phyloP scores from a whole-genome alignment of 2,113 vertebrate genomes.

The Mandrillus leucophaeus region DNA sequence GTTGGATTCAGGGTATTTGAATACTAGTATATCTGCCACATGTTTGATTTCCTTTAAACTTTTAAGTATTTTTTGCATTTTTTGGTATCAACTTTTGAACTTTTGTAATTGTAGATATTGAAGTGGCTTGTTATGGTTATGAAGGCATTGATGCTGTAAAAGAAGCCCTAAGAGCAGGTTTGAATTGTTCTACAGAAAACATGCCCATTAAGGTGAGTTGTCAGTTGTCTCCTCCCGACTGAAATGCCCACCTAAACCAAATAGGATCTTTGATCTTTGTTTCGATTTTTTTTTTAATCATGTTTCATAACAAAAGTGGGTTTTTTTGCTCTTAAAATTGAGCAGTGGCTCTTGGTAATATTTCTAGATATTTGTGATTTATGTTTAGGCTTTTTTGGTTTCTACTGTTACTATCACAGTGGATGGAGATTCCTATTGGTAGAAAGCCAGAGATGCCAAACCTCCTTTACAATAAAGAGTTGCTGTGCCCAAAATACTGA shows the following conservation, averaged over 20 bases:
- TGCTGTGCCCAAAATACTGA: not conserved
- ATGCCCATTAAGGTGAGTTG: conserved; percentile 97
- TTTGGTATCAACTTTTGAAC: not conserved
- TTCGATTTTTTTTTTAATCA: not conserved
- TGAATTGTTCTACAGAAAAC: conserved; percentile 95
- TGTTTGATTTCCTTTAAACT: not conserved
- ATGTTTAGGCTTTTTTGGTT: not conserved
- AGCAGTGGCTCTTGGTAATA: not conserved
- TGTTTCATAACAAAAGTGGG: not conserved
- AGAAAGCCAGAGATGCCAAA: not conserved
- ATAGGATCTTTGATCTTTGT: not conserved
- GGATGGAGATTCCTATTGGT: not conserved
- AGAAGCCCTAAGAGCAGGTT: conserved; percentile 95
- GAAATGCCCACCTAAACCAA: not conserved
- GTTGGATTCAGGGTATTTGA: not conserved
- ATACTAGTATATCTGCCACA: too few species aligned
- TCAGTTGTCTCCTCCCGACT: not conserved
- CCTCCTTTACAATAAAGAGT: not conserved
- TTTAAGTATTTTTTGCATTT: not conserved
- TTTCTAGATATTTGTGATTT: not conserved
- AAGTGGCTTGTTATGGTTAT: conserved; percentile 98
- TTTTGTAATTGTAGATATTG: conserved; percentile 90
- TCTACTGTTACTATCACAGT: not conserved
- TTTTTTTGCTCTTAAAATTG: not conserved
- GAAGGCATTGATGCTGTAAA: conserved; percentile 99